Evolutionary conservation across 2,888 invertebrate genomes (phyloP).

Genomic region (Lycaena phlaeas): DNA sequence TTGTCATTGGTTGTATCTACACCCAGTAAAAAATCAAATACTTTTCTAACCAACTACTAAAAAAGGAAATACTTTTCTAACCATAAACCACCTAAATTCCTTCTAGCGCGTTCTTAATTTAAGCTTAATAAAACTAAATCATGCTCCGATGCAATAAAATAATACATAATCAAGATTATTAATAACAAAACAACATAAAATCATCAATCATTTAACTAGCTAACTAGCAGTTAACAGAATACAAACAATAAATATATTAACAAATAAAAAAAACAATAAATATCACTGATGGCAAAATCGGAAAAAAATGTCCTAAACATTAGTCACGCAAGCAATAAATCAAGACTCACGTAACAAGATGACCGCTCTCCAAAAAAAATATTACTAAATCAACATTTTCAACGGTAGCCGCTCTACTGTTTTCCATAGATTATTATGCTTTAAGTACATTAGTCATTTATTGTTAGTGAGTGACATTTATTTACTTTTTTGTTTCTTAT

Average conservation of each 20-base stretch:
- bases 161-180: too few relatives aligned
- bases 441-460: constrained; percentile 16
- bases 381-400: constrained; percentile 51
- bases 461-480: constrained; percentile 13
- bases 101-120: too few relatives aligned
- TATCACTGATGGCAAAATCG: background rate
- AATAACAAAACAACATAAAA: too few relatives aligned
- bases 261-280: background rate
- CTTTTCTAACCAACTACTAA: too few relatives aligned
- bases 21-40: too few relatives aligned
- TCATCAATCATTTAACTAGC: too few relatives aligned
- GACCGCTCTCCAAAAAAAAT: constrained; percentile 20
- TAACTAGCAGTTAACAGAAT: background rate
- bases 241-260: background rate
- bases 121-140: too few relatives aligned
- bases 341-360: constrained; percentile 1
- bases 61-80: too few relatives aligned
- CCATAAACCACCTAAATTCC: too few relatives aligned
- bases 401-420: constrained; percentile 30
- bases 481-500: constrained; percentile 8
- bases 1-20: too few relatives aligned
- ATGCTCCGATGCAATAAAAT: too few relatives aligned
- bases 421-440: constrained; percentile 14
- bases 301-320: constrained; percentile 2
- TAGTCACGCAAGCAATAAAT: constrained; percentile 6